Conservation (phyloP, 2,888 invertebrate genomes). For the Arge pagana region DNA sequence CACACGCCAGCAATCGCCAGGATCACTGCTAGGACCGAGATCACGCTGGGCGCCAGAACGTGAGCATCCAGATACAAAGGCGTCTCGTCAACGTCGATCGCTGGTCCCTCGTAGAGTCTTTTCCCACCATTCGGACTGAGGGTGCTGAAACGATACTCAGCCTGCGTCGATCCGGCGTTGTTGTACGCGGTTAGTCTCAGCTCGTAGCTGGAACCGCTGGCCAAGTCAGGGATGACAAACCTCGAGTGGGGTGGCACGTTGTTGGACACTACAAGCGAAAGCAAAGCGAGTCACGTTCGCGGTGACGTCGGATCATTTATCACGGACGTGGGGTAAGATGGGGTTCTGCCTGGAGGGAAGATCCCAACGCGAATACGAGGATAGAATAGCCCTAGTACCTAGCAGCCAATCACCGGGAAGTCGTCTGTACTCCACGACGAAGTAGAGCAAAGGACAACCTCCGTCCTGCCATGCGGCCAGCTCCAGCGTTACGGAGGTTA, state of each 20-base stretch:
- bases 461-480: conserved; percentile 57
- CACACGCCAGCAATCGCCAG: conserved; percentile 63
- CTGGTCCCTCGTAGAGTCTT: conserved; percentile 46
- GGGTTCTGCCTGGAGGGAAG: too few species aligned
- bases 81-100: conserved; percentile 44
- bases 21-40: conserved; percentile 62
- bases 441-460: conserved; percentile 56
- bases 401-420: conserved; percentile 52
- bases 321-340: too few species aligned
- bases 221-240: conserved; percentile 60
- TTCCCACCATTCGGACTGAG: conserved; percentile 61
- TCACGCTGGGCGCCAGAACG: conserved; percentile 61
- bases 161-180: conserved; percentile 67
- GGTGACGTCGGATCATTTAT: too few species aligned
- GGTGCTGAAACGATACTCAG: conserved; percentile 65
- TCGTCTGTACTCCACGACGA: conserved; percentile 56
- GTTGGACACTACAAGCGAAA: conserved; percentile 60
- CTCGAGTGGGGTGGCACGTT: conserved; percentile 60
- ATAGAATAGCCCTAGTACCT: too few species aligned
- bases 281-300: too few species aligned
- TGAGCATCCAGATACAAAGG: conserved; percentile 59
- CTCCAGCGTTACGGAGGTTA: conserved; percentile 55
- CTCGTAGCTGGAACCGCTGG: conserved; percentile 61
- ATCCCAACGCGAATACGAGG: too few species aligned
- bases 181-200: conserved; percentile 66